Evolutionary conservation across 2,797 vertebrate species (phyloP).

Genomic region (Pangasius djambal): DNA sequence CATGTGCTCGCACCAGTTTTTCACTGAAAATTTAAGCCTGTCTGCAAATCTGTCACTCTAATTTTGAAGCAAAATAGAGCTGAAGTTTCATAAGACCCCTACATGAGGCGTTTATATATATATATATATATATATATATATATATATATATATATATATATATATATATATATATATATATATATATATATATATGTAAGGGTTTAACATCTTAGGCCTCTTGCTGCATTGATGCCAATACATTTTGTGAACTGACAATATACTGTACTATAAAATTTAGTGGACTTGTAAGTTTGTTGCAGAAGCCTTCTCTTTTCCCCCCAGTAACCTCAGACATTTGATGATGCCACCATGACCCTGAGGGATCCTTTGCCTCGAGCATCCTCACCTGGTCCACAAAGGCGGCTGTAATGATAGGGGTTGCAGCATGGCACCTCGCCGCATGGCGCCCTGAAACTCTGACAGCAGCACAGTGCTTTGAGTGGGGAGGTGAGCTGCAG

Average conservation of each 20-base stretch:
- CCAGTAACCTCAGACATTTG: background rate
- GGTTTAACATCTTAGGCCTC: background rate
- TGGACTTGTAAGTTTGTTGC: background rate
- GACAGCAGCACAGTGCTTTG: constrained; percentile 88
- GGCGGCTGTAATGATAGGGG: constrained; percentile 94
- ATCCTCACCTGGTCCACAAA: constrained; percentile 93
- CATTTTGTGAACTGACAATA: background rate
- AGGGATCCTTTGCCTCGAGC: constrained; percentile 33
- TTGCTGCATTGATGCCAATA: background rate
- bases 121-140: too few species aligned
- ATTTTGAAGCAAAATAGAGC: constrained; percentile 16
- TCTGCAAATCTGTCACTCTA: constrained; percentile 4
- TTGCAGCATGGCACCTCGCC: constrained; percentile 89
- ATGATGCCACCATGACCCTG: constrained; percentile 2
- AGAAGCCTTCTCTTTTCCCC: background rate
- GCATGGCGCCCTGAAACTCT: constrained; percentile 79
- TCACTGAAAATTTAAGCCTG: constrained; percentile 20
- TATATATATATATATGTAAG: too few species aligned
- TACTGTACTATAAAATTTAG: background rate
- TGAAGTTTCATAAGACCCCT: background rate
- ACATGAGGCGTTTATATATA: background rate
- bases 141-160: too few species aligned
- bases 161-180: too few species aligned
- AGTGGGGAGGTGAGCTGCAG: constrained; percentile 86
- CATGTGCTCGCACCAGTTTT: background rate